phyloP scores from a whole-genome alignment of 2,797 vertebrate species.

The Falco cherrug region DNA sequence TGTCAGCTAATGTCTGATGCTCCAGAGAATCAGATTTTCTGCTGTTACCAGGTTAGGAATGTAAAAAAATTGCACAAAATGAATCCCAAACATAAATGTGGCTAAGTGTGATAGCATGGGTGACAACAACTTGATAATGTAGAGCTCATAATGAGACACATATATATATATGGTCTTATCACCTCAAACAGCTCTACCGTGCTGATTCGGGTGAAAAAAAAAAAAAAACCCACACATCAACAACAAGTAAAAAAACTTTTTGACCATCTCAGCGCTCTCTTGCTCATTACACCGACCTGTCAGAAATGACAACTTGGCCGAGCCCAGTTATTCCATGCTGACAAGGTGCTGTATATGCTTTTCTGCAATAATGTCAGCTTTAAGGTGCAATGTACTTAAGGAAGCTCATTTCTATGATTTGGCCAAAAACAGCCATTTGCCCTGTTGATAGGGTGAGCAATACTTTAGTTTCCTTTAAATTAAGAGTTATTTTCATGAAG shows the following conservation, averaged over 20 bases:
- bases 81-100: conserved; percentile 56
- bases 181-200: conserved; percentile 74
- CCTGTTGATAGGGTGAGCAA: conserved; percentile 46
- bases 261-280: conserved; percentile 75
- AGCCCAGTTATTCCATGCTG: conserved; percentile 78
- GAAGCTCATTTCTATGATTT: conserved; percentile 76
- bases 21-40: conserved; percentile 47
- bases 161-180: conserved; percentile 67
- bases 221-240: not conserved
- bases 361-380: conserved; percentile 76
- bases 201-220: conserved; percentile 71
- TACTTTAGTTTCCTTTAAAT: conserved; percentile 66
- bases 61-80: conserved; percentile 50
- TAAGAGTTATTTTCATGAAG: conserved; percentile 67
- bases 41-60: conserved; percentile 37
- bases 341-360: conserved; percentile 77
- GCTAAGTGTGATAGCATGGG: conserved; percentile 57
- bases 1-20: not conserved
- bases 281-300: conserved; percentile 80
- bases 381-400: conserved; percentile 73
- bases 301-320: conserved; percentile 81
- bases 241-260: conserved; percentile 51
- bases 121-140: conserved; percentile 70
- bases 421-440: conserved; percentile 63
- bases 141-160: conserved; percentile 73